Evolutionary conservation across 1,140 invertebrate genomes (phyloP).

Genomic region (Trichomalopsis sarcophagae): DNA sequence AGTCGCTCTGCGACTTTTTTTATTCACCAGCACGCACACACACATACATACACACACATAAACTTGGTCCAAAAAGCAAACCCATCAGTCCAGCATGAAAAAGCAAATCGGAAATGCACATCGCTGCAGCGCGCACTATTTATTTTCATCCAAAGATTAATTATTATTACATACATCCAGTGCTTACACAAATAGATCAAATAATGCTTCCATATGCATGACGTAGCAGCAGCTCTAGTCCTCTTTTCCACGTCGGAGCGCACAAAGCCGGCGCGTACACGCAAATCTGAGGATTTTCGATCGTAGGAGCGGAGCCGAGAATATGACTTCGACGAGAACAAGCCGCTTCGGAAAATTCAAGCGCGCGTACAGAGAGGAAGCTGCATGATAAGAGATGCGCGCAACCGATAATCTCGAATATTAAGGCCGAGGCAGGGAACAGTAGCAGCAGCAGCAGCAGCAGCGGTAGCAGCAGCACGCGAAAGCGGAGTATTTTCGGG

Average conservation of each 20-base stretch:
- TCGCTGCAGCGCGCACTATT: too few relatives aligned
- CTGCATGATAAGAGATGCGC: slow-evolving; percentile 10
- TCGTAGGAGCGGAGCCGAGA: not conserved
- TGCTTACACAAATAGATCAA: not conserved
- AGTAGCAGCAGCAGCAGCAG: not conserved
- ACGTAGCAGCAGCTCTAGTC: not conserved
- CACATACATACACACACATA: too few relatives aligned
- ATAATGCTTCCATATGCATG: not conserved
- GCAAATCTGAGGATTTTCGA: not conserved
- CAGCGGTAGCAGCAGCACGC: not conserved
- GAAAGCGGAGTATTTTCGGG: slow-evolving; percentile 32
- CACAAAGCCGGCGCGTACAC: not conserved
- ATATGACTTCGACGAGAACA: not conserved
- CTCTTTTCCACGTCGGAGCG: not conserved
- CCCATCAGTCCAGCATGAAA: too few relatives aligned
- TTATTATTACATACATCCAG: not conserved
- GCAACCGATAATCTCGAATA: slow-evolving; percentile 41
- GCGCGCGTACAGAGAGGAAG: not conserved
- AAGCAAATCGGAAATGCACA: too few relatives aligned
- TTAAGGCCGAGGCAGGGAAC: slow-evolving; percentile 33
- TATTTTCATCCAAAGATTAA: too few relatives aligned
- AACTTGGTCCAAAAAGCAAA: too few relatives aligned
- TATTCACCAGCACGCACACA: not conserved
- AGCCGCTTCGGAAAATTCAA: not conserved
- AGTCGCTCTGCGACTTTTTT: not conserved